These are phyloP conservation scores for Montipora capitata DNA, from an alignment of 92 coral and sea anemone genomes.

Conservation along the genomic window DNA sequence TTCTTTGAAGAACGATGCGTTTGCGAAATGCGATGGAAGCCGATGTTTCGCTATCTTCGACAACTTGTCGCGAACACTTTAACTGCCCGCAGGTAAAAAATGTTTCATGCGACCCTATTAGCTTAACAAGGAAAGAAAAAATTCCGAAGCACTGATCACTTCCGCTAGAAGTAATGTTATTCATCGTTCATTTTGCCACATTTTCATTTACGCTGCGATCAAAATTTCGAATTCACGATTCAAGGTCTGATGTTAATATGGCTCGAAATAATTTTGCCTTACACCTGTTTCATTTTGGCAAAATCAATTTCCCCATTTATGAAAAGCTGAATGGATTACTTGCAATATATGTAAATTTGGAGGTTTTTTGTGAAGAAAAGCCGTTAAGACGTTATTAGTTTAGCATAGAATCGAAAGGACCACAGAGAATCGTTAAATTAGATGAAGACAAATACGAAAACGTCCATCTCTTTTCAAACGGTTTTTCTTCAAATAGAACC, in stretches of 20 bases:
- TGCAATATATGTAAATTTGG: constrained; percentile 91
- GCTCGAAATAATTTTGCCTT: constrained; percentile 79
- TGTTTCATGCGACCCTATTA: constrained; percentile 77
- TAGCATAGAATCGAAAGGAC: constrained; percentile 66
- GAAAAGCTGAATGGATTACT: constrained; percentile 92
- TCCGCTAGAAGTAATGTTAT: constrained; percentile 76
- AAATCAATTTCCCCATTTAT: constrained; percentile 85
- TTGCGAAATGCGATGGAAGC: constrained; percentile 45
- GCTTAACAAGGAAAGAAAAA: constrained; percentile 82
- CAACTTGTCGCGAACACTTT: constrained; percentile 85
- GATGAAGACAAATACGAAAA: constrained; percentile 77
- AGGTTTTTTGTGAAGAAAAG: constrained; percentile 85
- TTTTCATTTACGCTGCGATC: constrained; percentile 40
- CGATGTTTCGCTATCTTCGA: constrained; percentile 67
- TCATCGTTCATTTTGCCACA: constrained; percentile 70
- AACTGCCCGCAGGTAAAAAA: constrained; percentile 86
- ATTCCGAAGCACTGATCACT: constrained; percentile 91
- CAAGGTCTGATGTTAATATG: constrained; percentile 63
- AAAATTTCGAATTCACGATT: constrained; percentile 60
- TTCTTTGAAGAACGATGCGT: constrained; percentile 50
- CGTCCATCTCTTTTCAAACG: constrained; percentile 72
- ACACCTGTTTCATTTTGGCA: constrained; percentile 79
- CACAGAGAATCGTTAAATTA: constrained; percentile 73
- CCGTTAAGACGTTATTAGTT: constrained; percentile 85
- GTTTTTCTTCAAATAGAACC: constrained; percentile 82